Evolutionary conservation across 1,140 invertebrate species (phyloP), one percentile per base, ranked within the genome.

Genomic region (Lasioglossum baleicum): DNA sequence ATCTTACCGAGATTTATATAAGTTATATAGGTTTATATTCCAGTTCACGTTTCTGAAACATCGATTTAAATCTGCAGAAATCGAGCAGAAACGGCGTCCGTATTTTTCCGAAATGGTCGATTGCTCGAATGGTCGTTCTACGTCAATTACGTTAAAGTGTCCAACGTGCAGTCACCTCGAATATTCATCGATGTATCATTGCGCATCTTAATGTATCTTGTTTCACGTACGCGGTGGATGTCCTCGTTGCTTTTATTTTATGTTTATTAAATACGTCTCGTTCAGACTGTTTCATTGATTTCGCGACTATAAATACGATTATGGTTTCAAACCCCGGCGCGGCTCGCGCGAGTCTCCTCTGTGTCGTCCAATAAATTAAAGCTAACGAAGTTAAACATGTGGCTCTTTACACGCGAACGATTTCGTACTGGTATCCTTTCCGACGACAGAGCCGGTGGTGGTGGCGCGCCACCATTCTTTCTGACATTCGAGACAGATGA

Each of bases 401-500:
- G 65, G 35, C 74, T 68, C 51, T 71, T 73, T 35, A 73, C 26
- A 42, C 76, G 35, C 22, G 8, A 63, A 42, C 35, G 61, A 65
- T 64, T 79, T 20, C 15, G 10, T 48, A 20, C 11, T 15, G 20
- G 40, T 20, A 40, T 31, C 20, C 66, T 13, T 31, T n/a, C 22
- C n/a, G 66, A 58, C 53, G 22, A 17, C 35, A 56, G 42, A 48
- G 60, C 35, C 35, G 35, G 35, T 35, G 35, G 35, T 35, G 35
- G 35, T 40, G 48, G 69, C 53, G 64, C 35, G 8, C 56, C 40
- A 31, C 48, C 31, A 53, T 72, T 53, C 75, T 15, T 63, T 73
- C 48, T 58, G 76, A 79, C 76, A 65, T 71, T 15, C 40, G 51
- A 79, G 76, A 79, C 69, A 65, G 76, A 65, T 72, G 69, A 79